Conservation (phyloP, 2,797 vertebrate genomes). For the Gymnodraco acuticeps region DNA sequence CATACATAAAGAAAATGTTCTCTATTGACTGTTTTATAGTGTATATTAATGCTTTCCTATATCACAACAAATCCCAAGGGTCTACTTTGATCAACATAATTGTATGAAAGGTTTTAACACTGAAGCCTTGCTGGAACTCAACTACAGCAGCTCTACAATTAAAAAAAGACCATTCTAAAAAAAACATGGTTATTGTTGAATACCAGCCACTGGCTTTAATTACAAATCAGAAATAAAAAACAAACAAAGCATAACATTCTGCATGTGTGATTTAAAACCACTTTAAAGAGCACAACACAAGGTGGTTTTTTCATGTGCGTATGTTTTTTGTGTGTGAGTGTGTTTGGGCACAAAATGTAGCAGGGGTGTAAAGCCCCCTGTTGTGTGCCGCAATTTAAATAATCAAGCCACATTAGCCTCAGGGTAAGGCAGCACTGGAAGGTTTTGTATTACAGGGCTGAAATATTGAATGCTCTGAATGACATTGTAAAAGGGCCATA, state of each 20-base stretch:
- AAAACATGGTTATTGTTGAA: constrained; percentile 13
- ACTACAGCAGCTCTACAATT: neutral
- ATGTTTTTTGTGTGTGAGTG: constrained; percentile 3
- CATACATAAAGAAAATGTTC: neutral
- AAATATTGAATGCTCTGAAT: constrained; percentile 54
- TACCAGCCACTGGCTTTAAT: constrained; percentile 16
- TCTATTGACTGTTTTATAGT: neutral
- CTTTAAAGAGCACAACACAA: constrained; percentile 7
- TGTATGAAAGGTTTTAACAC: constrained; percentile 15
- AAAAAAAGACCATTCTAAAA: constrained; percentile 15
- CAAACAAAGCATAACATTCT: neutral
- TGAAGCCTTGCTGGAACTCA: constrained; percentile 11
- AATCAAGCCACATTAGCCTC: constrained; percentile 41
- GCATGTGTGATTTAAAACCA: constrained; percentile 27
- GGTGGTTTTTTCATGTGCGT: neutral
- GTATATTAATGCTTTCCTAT: neutral
- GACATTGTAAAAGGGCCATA: constrained; percentile 19
- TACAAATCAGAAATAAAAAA: constrained; percentile 1
- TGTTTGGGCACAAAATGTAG: constrained; percentile 17
- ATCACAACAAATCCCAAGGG: constrained; percentile 1
- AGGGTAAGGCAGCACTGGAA: constrained; percentile 45
- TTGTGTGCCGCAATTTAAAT: constrained; percentile 49
- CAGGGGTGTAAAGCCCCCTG: constrained; percentile 31
- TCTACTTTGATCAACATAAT: constrained; percentile 1
- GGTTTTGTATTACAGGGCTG: constrained; percentile 51